Conservation (phyloP, 2,113 vertebrate species). For the Thalassoma bifasciatum region DNA sequence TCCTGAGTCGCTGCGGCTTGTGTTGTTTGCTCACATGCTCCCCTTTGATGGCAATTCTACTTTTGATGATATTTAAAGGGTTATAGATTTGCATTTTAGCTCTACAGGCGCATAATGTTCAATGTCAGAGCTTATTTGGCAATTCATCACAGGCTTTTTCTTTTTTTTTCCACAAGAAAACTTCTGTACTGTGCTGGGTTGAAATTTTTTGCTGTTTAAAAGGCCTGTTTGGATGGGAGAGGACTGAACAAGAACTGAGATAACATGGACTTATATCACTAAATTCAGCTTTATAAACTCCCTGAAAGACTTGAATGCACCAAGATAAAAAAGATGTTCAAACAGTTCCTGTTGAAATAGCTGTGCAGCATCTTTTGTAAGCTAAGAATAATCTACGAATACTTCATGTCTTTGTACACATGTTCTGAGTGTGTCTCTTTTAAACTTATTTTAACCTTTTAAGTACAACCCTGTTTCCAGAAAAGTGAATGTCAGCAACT, state of each 20-base stretch:
- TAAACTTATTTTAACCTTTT: no score
- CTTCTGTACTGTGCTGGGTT: not conserved
- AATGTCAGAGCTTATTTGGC: not conserved
- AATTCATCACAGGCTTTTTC: not conserved
- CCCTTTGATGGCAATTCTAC: slow-evolving; percentile 20
- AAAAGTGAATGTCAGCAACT: no score
- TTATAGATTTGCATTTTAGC: not conserved
- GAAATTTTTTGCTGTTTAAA: slow-evolving; percentile 2
- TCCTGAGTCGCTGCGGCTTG: slow-evolving; percentile 5
- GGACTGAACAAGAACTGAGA: not conserved
- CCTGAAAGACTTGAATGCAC: not conserved
- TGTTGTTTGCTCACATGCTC: slow-evolving; percentile 2
- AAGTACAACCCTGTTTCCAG: no score
- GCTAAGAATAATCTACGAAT: not conserved
- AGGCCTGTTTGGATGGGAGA: not conserved
- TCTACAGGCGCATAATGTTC: not conserved
- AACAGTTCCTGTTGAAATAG: not conserved
- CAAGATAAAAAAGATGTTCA: not conserved
- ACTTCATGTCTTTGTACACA: no score
- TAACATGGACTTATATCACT: not conserved
- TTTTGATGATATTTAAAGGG: not conserved
- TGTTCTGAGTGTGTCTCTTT: no score
- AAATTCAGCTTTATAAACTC: not conserved
- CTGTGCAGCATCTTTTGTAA: not conserved
- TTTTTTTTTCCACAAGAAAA: not conserved